Evolutionary conservation across 2,113 vertebrate species (phyloP).

Genomic region (Herpetotheres cachinnans): DNA sequence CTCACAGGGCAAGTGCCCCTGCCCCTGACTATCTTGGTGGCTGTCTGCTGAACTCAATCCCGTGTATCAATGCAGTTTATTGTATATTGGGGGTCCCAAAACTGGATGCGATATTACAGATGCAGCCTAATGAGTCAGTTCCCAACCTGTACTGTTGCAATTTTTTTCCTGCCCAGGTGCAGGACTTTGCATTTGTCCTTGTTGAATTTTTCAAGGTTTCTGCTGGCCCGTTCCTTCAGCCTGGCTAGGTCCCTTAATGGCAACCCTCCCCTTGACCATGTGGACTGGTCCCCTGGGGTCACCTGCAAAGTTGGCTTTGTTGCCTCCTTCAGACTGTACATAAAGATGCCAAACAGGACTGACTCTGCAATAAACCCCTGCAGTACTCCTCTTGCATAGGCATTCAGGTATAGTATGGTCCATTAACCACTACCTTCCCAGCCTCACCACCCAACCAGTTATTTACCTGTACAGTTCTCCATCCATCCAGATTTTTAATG

Average conservation of each 20-base stretch:
- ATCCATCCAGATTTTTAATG: background rate
- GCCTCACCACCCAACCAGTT: background rate
- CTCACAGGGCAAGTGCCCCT: background rate
- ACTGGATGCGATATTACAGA: background rate
- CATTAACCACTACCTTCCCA: background rate
- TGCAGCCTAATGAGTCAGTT: background rate
- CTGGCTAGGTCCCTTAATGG: background rate
- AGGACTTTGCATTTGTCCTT: background rate
- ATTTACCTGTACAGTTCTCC: background rate
- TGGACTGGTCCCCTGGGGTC: background rate
- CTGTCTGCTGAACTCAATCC: background rate
- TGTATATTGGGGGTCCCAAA: background rate
- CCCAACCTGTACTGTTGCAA: background rate
- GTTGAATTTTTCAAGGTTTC: background rate
- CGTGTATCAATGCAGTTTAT: background rate
- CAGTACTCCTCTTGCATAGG: background rate
- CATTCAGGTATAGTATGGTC: background rate
- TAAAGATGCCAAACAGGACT: background rate
- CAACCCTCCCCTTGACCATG: background rate
- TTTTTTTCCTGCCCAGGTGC: background rate
- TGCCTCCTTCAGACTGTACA: background rate
- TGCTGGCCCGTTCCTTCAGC: background rate
- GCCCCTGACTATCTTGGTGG: background rate
- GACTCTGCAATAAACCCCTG: background rate
- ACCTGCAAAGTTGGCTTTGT: background rate